Evolutionary conservation across 92 coral and sea anemone genomes (phyloP).

Genomic region (Galaxea fascicularis): DNA sequence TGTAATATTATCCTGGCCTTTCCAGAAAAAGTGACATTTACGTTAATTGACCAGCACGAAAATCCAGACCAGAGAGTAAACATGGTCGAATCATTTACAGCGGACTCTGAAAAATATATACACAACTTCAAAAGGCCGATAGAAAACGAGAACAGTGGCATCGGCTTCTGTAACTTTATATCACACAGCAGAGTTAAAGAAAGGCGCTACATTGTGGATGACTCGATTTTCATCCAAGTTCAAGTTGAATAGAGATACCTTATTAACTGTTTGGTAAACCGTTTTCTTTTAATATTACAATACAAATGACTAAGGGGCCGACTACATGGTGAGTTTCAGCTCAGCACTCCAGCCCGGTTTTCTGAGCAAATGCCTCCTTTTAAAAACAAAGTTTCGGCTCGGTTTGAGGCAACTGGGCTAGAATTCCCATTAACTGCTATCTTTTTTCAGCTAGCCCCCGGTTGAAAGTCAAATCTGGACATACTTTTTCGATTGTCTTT

Average conservation of each 20-base stretch:
- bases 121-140: not conserved
- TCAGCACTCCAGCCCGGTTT: no score
- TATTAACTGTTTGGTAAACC: no score
- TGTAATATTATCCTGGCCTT: not conserved
- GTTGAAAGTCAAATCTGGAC: no score
- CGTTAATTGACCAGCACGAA: not conserved
- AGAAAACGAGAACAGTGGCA: not conserved
- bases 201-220: constrained; percentile 50
- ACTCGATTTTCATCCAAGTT: constrained; percentile 35
- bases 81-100: not conserved
- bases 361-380: no score
- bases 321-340: no score
- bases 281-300: no score
- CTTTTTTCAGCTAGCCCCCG: no score
- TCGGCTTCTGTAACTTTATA: not conserved
- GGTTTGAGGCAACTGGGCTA: no score
- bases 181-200: not conserved
- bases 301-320: no score
- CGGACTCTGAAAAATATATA: not conserved
- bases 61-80: not conserved
- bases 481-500: no score
- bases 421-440: no score
- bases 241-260: not conserved
- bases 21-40: not conserved
- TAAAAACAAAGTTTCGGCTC: no score